These are phyloP conservation scores for Drosophila arizonae DNA, from an alignment of 1,140 invertebrate species.

Conservation along the genomic window DNA sequence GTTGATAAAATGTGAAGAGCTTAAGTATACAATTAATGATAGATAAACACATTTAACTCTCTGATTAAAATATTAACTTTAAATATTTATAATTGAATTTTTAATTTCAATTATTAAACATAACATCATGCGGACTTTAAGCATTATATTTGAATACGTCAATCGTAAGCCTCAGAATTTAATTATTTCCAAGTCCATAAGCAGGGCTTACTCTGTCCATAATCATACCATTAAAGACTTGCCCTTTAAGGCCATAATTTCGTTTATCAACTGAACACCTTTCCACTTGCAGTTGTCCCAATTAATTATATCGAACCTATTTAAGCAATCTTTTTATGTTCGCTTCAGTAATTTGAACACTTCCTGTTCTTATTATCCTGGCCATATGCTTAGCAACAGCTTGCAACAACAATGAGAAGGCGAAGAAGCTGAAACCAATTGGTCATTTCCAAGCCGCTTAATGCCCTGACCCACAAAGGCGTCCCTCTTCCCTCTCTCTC, in stretches of 20 bases:
- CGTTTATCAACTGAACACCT: neutral
- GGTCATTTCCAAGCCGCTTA: slow-evolving; percentile 41
- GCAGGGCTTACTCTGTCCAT: too few relatives aligned
- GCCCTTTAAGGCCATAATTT: too few relatives aligned
- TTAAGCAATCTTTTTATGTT: neutral
- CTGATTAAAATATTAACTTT: too few relatives aligned
- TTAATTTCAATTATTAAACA: too few relatives aligned
- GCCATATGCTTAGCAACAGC: slow-evolving; percentile 22
- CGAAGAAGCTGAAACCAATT: slow-evolving; percentile 8
- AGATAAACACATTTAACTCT: neutral
- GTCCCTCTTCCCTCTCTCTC: neutral
- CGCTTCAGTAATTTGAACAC: slow-evolving; percentile 14
- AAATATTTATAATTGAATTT: too few relatives aligned
- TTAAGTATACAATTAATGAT: too few relatives aligned
- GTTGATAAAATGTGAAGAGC: neutral
- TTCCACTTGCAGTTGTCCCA: neutral
- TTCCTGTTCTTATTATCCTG: slow-evolving; percentile 15
- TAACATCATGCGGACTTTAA: too few relatives aligned
- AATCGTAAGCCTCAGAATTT: too few relatives aligned
- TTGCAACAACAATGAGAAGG: neutral
- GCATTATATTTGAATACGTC: too few relatives aligned
- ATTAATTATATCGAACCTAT: neutral
- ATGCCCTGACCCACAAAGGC: slow-evolving; percentile 14
- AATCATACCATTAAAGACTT: too few relatives aligned
- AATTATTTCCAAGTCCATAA: too few relatives aligned